Evolutionary conservation across 2,888 invertebrate genomes (phyloP).

Genomic region (Salpingus planirostris): DNA sequence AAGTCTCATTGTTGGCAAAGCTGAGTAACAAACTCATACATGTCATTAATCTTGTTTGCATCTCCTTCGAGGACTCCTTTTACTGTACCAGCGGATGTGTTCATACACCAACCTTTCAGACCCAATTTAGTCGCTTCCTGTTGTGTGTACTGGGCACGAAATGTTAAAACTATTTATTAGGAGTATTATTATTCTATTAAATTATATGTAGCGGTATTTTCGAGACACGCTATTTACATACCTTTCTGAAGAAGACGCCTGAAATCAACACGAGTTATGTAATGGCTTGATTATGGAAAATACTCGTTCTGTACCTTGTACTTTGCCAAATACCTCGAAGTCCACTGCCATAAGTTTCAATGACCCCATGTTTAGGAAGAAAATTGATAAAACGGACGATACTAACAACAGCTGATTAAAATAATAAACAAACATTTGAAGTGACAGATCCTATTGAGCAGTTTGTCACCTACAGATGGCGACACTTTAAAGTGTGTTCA

Average conservation of each 20-base stretch:
- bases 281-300: conserved; percentile 2
- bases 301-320: conserved; percentile 45
- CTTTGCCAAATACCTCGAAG: conserved; percentile 53
- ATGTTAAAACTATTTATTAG: conserved; percentile 2
- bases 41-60: conserved; percentile 47
- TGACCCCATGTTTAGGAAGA: too few species aligned
- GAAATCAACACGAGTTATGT: conserved; percentile 14
- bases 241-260: conserved; percentile 57
- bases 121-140: conserved; percentile 54
- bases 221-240: conserved; percentile 19
- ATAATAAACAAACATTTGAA: conserved; percentile 13
- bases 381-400: too few species aligned
- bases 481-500: too few species aligned
- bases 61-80: conserved; percentile 59
- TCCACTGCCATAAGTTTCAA: too few species aligned
- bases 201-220: not conserved
- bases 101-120: conserved; percentile 65
- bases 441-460: too few species aligned
- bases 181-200: not conserved
- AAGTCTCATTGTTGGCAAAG: conserved; percentile 5
- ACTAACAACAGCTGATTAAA: conserved; percentile 5
- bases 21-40: conserved; percentile 44
- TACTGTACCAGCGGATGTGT: conserved; percentile 59
- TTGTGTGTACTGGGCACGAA: conserved; percentile 50
- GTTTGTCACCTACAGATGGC: too few species aligned